A percentile compares a stretch with the other conserved stretches of the same genome.
These are phyloP conservation scores for Champsocephalus gunnari DNA, from an alignment of 2,797 vertebrate genomes.

Conservation along the genomic window DNA sequence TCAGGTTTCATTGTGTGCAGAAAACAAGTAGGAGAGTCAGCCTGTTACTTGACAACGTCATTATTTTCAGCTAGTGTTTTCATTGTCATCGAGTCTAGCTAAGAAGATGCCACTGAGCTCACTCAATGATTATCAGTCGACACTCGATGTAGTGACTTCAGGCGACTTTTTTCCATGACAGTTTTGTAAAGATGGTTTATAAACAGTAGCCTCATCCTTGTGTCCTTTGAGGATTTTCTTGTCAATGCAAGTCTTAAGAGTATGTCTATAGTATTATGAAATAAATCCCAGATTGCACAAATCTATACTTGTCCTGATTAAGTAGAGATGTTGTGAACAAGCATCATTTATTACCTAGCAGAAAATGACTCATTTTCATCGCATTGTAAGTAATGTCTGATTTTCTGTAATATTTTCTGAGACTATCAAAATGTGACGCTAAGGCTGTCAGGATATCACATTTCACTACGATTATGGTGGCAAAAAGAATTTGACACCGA, in stretches of 20 bases:
- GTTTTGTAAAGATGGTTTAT: slow-evolving; percentile 67
- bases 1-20: slow-evolving; percentile 46
- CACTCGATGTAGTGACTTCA: slow-evolving; percentile 40
- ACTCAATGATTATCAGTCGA: not conserved
- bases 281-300: slow-evolving; percentile 74
- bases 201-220: slow-evolving; percentile 55
- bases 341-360: not conserved
- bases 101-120: slow-evolving; percentile 28
- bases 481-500: no score
- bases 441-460: no score
- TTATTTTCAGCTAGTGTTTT: slow-evolving; percentile 30
- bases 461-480: no score
- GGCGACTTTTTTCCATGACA: slow-evolving; percentile 49
- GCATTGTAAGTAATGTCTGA: not conserved
- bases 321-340: not conserved
- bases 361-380: not conserved
- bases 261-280: slow-evolving; percentile 69
- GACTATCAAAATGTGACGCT: not conserved
- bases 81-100: slow-evolving; percentile 19
- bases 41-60: slow-evolving; percentile 18
- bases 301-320: slow-evolving; percentile 42
- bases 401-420: not conserved
- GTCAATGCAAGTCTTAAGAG: slow-evolving; percentile 68
- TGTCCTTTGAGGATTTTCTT: slow-evolving; percentile 49
- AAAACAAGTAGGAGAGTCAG: slow-evolving; percentile 37